A percentile compares a stretch with the other conserved stretches of the same genome.
phyloP scores from a whole-genome alignment of 2,888 invertebrate genomes.

The Rhagium mordax region DNA sequence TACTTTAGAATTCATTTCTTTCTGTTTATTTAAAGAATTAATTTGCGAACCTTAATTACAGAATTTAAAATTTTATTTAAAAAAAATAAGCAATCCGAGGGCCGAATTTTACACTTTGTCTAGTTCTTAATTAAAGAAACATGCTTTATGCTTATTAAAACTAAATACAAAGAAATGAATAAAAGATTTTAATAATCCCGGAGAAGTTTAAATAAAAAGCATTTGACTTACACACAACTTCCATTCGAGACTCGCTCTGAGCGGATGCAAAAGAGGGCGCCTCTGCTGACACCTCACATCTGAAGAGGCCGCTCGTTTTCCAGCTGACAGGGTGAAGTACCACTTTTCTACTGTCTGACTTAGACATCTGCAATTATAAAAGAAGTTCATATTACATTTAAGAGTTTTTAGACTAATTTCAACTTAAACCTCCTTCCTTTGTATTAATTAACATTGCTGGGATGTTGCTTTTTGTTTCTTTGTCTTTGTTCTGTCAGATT shows the following conservation, averaged over 20 bases:
- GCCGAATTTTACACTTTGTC: neutral
- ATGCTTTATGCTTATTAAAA: neutral
- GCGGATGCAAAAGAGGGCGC: conserved; percentile 84
- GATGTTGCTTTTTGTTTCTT: conserved; percentile 7
- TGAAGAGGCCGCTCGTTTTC: conserved; percentile 81
- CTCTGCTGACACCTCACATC: conserved; percentile 86
- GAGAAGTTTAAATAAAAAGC: conserved; percentile 3
- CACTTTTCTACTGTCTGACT: conserved; percentile 80
- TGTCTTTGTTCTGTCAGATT: neutral
- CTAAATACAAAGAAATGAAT: neutral
- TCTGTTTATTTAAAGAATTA: neutral
- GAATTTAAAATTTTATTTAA: neutral
- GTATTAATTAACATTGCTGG: conserved; percentile 3
- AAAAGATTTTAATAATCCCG: neutral
- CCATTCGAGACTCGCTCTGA: conserved; percentile 83
- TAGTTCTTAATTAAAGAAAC: neutral
- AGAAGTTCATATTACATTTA: conserved; percentile 28
- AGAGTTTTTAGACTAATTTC: conserved; percentile 26
- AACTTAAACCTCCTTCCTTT: conserved; percentile 3
- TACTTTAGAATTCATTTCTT: neutral
- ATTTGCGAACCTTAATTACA: neutral
- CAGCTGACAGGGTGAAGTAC: conserved; percentile 78
- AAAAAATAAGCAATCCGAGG: neutral
- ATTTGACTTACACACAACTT: conserved; percentile 82
- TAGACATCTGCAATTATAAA: conserved; percentile 74